Evolutionary conservation across 2,797 vertebrate species (phyloP).

Genomic region (Clarias platycephalus): DNA sequence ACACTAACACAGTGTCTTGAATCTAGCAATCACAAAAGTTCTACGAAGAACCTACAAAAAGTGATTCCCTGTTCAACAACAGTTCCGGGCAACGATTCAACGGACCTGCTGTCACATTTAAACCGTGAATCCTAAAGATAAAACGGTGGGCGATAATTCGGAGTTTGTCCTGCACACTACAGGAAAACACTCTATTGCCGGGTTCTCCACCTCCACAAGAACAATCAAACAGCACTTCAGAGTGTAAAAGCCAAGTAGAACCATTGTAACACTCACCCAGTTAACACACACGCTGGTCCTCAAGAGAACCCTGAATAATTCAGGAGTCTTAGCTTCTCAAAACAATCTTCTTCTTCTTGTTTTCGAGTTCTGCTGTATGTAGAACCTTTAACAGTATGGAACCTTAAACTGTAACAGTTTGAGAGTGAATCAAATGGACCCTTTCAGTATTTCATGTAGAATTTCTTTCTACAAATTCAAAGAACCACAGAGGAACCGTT

Average conservation of each 20-base stretch:
- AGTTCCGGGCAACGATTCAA: no score
- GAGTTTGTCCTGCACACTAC: neutral
- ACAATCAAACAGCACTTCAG: neutral
- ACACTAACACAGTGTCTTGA: neutral
- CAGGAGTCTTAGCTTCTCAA: neutral
- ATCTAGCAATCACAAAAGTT: neutral
- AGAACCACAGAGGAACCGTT: neutral
- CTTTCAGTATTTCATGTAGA: neutral
- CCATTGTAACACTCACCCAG: neutral
- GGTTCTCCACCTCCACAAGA: neutral
- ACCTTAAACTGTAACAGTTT: neutral
- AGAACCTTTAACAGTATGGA: neutral
- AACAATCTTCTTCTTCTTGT: neutral
- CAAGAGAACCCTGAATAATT: neutral
- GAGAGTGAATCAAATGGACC: neutral
- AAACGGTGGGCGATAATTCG: neutral
- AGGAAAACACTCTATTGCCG: neutral
- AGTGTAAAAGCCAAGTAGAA: neutral
- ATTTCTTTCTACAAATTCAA: neutral
- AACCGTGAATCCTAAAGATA: neutral
- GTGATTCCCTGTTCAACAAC: neutral
- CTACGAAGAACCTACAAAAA: neutral
- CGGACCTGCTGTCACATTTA: no score
- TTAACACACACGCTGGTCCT: neutral
- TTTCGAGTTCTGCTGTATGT: neutral